Conservation (phyloP, 2,113 vertebrate species). For the Sphyrna mokarran region DNA sequence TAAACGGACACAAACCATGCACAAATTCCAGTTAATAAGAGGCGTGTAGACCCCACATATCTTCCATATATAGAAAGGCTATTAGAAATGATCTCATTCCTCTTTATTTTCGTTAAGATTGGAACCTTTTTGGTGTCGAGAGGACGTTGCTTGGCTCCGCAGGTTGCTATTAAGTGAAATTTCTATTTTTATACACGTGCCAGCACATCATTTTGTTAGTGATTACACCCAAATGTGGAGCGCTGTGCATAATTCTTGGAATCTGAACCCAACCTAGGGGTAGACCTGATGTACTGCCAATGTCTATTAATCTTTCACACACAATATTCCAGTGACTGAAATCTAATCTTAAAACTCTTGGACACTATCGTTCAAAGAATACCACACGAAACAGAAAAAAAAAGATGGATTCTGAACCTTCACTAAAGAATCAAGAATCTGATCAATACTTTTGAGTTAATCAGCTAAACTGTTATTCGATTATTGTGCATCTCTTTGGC, state of each 20-base stretch:
- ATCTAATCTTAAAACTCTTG: not conserved
- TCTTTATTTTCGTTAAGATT: conserved; percentile 6
- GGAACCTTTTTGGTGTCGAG: not conserved
- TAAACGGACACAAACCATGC: not conserved
- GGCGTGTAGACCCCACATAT: not conserved
- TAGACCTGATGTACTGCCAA: not conserved
- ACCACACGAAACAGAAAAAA: not conserved
- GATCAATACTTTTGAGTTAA: not conserved
- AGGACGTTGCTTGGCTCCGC: not conserved
- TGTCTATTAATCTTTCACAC: not conserved
- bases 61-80: not conserved
- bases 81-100: not conserved
- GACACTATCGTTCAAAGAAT: not conserved
- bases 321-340: not conserved
- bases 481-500: not conserved
- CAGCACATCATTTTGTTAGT: conserved; percentile 5
- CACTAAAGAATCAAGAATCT: not conserved
- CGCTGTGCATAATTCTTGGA: not conserved
- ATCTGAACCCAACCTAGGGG: not conserved
- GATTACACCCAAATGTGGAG: not conserved
- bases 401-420: not conserved
- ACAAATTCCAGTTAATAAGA: not conserved
- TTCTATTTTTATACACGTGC: not conserved
- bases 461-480: not conserved
- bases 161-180: not conserved